A percentile compares a stretch with the other conserved stretches of the same genome.
These are phyloP conservation scores for Machaerirhynchus nigripectus DNA, from an alignment of 2,113 vertebrate species.

Conservation along the genomic window DNA sequence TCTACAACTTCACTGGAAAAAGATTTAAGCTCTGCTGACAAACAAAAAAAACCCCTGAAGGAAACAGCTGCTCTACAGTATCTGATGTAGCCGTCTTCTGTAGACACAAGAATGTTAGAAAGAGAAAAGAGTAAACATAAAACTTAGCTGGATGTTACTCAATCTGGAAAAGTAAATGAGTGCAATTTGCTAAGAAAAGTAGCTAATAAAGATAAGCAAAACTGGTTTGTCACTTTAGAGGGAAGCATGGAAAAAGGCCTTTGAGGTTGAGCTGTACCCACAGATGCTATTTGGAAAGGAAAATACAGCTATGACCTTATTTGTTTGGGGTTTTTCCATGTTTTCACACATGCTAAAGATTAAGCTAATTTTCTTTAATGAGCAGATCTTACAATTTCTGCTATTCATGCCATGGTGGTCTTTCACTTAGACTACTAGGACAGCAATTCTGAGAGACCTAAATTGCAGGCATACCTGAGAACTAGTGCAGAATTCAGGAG, in stretches of 20 bases:
- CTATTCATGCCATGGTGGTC: neutral
- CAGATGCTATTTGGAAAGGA: neutral
- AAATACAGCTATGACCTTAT: neutral
- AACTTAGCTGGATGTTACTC: neutral
- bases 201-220: neutral
- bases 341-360: neutral
- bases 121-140: neutral
- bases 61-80: neutral
- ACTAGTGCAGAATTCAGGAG: neutral
- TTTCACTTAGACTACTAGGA: neutral
- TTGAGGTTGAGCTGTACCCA: neutral
- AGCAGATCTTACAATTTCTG: neutral
- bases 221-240: neutral
- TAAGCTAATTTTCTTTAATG: neutral
- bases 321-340: accelerated
- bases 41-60: neutral
- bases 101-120: neutral
- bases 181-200: neutral
- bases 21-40: neutral
- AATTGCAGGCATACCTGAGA: neutral
- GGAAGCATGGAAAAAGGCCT: neutral
- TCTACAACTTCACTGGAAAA: neutral
- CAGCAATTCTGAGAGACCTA: neutral
- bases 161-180: neutral
- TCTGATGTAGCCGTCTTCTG: neutral